phyloP scores from a whole-genome alignment of 2,797 vertebrate genomes.

The Thamnophis elegans region DNA sequence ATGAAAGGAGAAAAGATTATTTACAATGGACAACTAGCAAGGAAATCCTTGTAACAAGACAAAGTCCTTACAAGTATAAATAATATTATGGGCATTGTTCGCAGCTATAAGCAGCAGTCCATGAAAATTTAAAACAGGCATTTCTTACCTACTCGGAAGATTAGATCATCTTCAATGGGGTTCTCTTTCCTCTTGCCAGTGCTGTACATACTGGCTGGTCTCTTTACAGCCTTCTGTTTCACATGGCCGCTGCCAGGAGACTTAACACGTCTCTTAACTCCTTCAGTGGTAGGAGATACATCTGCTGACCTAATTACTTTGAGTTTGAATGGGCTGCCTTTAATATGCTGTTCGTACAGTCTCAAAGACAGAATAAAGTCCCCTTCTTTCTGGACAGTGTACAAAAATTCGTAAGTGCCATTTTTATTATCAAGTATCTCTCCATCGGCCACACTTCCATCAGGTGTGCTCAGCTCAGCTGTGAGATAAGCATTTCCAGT shows the following conservation, averaged over 20 bases:
- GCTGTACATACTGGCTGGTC: conserved; percentile 96
- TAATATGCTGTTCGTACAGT: conserved; percentile 93
- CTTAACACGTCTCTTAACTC: conserved; percentile 88
- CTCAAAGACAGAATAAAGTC: conserved; percentile 87
- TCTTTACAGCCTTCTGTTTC: conserved; percentile 92
- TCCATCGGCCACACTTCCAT: conserved; percentile 83
- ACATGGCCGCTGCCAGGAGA: conserved; percentile 89
- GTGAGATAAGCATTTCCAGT: conserved; percentile 88
- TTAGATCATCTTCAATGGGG: conserved; percentile 92
- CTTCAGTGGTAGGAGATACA: conserved; percentile 81
- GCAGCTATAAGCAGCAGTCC: background rate
- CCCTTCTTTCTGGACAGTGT: conserved; percentile 88
- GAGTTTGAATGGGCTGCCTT: conserved; percentile 92
- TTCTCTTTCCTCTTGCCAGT: conserved; percentile 94
- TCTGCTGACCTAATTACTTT: conserved; percentile 86
- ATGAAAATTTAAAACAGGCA: background rate
- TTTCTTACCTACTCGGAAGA: conserved; percentile 89
- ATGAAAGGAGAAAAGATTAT: background rate
- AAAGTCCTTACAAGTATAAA: background rate
- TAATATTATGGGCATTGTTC: background rate
- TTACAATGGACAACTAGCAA: background rate
- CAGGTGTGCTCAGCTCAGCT: conserved; percentile 83
- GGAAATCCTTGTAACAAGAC: background rate
- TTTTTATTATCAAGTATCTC: conserved; percentile 96
- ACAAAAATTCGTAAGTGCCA: conserved; percentile 92